Percentiles rank a stretch among this genome's conserved stretches.
phyloP scores from a whole-genome alignment of 30 jellyfish, hydroid and myxozoan genomes.

The Chironex yamaguchii region DNA sequence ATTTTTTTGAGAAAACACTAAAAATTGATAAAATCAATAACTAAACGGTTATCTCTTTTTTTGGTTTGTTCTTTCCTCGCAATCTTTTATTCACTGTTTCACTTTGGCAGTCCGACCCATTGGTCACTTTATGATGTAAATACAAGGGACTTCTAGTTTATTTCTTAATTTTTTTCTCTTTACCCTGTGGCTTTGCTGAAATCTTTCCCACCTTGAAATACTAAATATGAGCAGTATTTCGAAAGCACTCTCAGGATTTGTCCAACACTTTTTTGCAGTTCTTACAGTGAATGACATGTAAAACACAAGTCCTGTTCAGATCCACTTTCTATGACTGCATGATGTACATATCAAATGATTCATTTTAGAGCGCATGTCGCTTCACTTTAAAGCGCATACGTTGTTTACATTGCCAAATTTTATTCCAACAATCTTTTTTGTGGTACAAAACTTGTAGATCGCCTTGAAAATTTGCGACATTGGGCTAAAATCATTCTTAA shows the following conservation, averaged over 20 bases:
- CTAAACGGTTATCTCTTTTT: neutral
- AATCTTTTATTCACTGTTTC: neutral
- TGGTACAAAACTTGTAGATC: too few relatives aligned
- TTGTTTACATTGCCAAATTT: too few relatives aligned
- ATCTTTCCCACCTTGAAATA: neutral
- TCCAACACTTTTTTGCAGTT: neutral
- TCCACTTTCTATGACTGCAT: too few relatives aligned
- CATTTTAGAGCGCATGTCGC: too few relatives aligned
- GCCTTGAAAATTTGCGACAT: too few relatives aligned
- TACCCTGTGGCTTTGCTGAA: neutral
- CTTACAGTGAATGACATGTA: too few relatives aligned
- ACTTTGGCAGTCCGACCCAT: neutral
- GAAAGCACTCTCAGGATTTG: neutral
- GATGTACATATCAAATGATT: too few relatives aligned
- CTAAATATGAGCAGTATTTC: neutral
- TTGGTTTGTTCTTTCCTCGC: neutral
- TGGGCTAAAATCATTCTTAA: too few relatives aligned
- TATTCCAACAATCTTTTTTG: too few relatives aligned
- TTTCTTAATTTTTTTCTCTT: neutral
- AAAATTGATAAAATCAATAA: too few relatives aligned
- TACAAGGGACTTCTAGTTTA: neutral
- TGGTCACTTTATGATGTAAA: neutral
- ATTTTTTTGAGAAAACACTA: neutral
- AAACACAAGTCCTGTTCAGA: too few relatives aligned
- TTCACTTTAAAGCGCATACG: too few relatives aligned